Evolutionary conservation across 2,888 invertebrate genomes (phyloP), one percentile per base, ranked within the genome.

Genomic region (Nemoura dubitans): DNA sequence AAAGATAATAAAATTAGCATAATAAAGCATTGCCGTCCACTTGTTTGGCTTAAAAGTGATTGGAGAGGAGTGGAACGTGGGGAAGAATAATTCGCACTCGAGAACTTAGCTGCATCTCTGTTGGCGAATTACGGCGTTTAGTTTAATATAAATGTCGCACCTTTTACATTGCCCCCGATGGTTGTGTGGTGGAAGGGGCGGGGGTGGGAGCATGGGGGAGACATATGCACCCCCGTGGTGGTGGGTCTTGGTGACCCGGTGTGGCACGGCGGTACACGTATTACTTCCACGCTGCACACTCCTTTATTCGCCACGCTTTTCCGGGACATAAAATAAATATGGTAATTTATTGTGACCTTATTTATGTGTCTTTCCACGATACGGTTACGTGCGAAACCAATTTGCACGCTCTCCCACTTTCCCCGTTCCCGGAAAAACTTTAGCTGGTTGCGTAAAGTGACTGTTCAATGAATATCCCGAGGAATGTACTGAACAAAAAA

Each of bases 341-440:
- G 59, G 59, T 59, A 59, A 59, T 59, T 59, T 59, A 59, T 59
- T 59, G 59, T 59, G 59, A 59, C 59, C 59, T 59, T 59, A 59
- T 59, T 7, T 59, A 59, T 59, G 59, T 59, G 59, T 59, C 59
- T 14, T 59, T 59, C 16, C 59, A 59, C 59, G 59, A 59, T 59
- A 59, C 59, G 10, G 59, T 59, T 59, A 16, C 59, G 59, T 59
- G 59, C 59, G 59, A 59, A 59, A 59, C 59, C 59, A 59, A 59
- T 59, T 59, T 59, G 59, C 59, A 59, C 59, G 59, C 59, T 59
- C 59, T 59, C 59, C 59, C 59, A 59, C 59, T 59, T 59, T 59
- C 21, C 59, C 59, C 14, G 59, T 59, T 21, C 59, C 59, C 59
- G 59, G 59, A 59, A 59, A 59, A 59, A 59, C 59, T 21, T n/a